Evolutionary conservation across 1,140 invertebrate species (phyloP).

Genomic region (Cherax destructor): DNA sequence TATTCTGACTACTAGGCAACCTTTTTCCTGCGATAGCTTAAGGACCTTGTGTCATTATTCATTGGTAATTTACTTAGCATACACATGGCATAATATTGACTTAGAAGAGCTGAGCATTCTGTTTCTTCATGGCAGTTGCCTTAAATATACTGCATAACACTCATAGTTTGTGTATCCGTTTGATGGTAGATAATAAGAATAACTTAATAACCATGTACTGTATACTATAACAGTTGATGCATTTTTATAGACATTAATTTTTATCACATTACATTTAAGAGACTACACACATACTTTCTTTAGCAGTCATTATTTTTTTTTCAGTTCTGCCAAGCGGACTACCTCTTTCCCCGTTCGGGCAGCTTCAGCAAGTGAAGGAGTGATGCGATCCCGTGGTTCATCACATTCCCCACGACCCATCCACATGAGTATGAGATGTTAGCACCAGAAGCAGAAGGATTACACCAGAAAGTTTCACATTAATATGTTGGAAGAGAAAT

Average conservation of each 20-base stretch:
- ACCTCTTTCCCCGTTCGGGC: slow-evolving; percentile 64
- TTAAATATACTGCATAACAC: slow-evolving; percentile 21
- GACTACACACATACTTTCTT: neutral
- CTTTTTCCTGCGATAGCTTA: neutral
- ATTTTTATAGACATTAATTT: slow-evolving; percentile 13
- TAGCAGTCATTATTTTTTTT: neutral
- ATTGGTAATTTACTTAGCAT: slow-evolving; percentile 1
- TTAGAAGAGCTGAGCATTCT: slow-evolving; percentile 18
- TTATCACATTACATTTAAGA: neutral
- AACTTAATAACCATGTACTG: neutral
- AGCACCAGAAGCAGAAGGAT: neutral
- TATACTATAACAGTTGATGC: slow-evolving; percentile 23
- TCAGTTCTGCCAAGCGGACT: slow-evolving; percentile 68
- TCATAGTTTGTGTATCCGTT: neutral
- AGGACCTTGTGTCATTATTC: neutral
- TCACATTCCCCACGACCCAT: slow-evolving; percentile 43
- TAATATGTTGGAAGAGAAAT: neutral
- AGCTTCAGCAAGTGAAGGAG: slow-evolving; percentile 65
- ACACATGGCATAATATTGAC: slow-evolving; percentile 5
- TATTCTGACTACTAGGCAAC: neutral
- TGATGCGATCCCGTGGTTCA: slow-evolving; percentile 43
- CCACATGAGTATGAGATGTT: slow-evolving; percentile 65
- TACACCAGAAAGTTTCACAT: neutral
- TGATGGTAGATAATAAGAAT: neutral
- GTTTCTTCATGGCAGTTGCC: slow-evolving; percentile 17